Evolutionary conservation across 2,797 vertebrate genomes (phyloP), one percentile per base, ranked within the genome.

Genomic region (Esox masquinongy): DNA sequence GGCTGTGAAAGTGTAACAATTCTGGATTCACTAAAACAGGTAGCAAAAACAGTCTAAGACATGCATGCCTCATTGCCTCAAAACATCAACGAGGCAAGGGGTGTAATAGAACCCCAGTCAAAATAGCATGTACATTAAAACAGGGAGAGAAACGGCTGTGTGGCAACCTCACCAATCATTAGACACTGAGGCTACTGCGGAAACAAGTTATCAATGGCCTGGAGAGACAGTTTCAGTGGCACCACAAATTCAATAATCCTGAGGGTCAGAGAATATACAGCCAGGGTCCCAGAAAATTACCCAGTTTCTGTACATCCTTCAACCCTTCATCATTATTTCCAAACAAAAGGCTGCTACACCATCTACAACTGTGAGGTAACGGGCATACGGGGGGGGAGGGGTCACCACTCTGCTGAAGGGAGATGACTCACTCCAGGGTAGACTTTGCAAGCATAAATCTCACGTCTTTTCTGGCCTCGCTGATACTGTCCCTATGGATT

Each of bases 241-340:
- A 84, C 82, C 64, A 47, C 75, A 74, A 61, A 69, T 69, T 86
- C 80, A 15, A 15, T 78, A 88, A 86, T 87, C 85, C 85, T 82
- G 63, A 81, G 87, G 89, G 86, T 88, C 87, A 83, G 47, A 84
- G 84, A 69, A 63, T 87, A 56, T 88, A 91, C 86, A 82, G 85
- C 84, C 81, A 76, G 82, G 76, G 70, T 79, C 77, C 80, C 76
- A 78, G 86, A 85, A 86, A 90, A 93, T 93, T 91, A 92, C 80
- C 83, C 82, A 81, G 75, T 87, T 86, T 84, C 77, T 85, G 79
- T 81, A 83, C 77, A 34, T 79, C 31, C 85, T 70, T 76, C 19
- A 74, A 79, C 82, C 83, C 84, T 83, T 89, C 83, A 83, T 90
- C 88, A 87, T 87, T 87, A 89, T 83, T 87, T 85, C 80, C 76